These are phyloP conservation scores for Drosophila mulleri DNA, from an alignment of 2,888 invertebrate species.

Conservation along the genomic window DNA sequence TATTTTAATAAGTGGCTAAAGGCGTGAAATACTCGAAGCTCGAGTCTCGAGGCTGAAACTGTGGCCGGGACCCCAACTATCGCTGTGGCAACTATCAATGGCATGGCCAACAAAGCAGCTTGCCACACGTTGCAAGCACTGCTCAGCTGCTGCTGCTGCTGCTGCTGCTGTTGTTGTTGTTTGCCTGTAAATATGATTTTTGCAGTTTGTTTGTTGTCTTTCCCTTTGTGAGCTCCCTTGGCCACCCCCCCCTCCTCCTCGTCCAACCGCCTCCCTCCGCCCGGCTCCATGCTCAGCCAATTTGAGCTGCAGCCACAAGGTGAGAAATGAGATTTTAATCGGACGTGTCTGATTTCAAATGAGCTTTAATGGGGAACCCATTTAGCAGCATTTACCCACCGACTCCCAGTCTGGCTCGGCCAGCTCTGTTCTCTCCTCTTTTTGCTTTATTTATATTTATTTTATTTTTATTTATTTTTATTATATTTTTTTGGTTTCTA, in stretches of 20 bases:
- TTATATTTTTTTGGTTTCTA: conserved; percentile 20
- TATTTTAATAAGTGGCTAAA: conserved; percentile 82
- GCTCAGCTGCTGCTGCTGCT: conserved; percentile 26
- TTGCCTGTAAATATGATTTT: conserved; percentile 69
- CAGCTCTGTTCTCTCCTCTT: conserved; percentile 19
- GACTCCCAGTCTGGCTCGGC: conserved; percentile 23
- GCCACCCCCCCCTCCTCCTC: too few relatives aligned
- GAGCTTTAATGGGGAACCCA: conserved; percentile 85
- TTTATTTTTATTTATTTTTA: conserved; percentile 23
- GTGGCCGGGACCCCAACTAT: conserved; percentile 51
- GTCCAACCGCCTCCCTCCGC: background rate
- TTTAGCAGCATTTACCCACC: conserved; percentile 78
- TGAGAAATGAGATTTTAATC: conserved; percentile 86
- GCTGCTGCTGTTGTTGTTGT: conserved; percentile 25
- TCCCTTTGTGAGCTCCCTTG: conserved; percentile 19
- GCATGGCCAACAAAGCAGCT: conserved; percentile 50
- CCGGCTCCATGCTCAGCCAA: conserved; percentile 35
- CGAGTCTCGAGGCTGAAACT: conserved; percentile 1
- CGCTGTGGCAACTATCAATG: conserved; percentile 64
- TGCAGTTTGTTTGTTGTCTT: conserved; percentile 71
- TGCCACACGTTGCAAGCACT: conserved; percentile 14
- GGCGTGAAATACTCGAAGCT: conserved; percentile 75
- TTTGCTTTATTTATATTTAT: conserved; percentile 68
- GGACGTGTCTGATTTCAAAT: conserved; percentile 86
- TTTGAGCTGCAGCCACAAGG: conserved; percentile 82